Evolutionary conservation across 2,113 vertebrate species (phyloP).

Genomic region (Alexandromys fortis): DNA sequence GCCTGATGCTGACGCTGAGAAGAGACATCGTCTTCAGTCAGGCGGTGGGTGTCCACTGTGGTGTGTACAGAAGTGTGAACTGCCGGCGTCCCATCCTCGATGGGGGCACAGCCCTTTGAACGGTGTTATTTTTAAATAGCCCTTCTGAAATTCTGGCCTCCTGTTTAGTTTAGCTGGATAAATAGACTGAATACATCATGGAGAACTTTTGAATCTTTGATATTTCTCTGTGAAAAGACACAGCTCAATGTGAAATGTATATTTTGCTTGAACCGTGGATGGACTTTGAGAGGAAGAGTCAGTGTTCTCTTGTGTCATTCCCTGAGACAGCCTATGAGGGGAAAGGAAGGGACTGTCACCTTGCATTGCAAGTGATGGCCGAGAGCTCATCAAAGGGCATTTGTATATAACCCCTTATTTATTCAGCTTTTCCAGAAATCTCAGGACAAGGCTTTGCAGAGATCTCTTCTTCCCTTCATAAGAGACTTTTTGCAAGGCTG

Average conservation of each 20-base stretch:
- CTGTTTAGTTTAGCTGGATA: background rate
- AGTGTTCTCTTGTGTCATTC: accelerated
- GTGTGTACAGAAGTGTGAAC: too few relatives aligned
- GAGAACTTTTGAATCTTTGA: background rate
- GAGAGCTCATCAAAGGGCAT: background rate
- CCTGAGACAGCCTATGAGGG: background rate
- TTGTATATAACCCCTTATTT: background rate
- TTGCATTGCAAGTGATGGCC: background rate
- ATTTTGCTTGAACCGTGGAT: too few relatives aligned
- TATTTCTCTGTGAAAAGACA: background rate
- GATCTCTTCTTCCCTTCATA: background rate
- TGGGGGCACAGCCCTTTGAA: accelerated
- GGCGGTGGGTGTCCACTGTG: constrained; percentile 89
- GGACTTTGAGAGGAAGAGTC: background rate
- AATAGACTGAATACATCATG: background rate
- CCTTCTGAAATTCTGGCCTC: background rate
- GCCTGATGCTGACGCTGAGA: constrained; percentile 92
- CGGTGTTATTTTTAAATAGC: background rate
- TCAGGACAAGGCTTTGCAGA: background rate
- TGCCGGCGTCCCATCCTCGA: background rate
- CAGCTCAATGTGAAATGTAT: background rate
- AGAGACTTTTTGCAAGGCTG: background rate
- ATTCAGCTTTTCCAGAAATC: background rate
- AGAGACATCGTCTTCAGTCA: constrained; percentile 97
- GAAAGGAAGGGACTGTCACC: background rate